phyloP scores from a whole-genome alignment of 2,888 invertebrate species.

The Dimorphilus gyrociliatus region DNA sequence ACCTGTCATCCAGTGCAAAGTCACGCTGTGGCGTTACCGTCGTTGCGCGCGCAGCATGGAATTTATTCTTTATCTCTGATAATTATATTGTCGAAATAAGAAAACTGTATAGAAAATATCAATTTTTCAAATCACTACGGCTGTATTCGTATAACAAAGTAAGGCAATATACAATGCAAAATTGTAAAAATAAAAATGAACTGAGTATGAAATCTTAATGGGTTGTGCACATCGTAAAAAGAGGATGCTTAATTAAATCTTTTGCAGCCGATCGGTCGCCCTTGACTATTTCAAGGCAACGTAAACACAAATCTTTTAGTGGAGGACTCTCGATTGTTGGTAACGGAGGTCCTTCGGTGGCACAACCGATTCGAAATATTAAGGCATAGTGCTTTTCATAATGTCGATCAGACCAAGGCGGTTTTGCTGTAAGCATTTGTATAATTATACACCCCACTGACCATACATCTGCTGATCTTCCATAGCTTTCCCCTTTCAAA shows the following conservation, averaged over 20 bases:
- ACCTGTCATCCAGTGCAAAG: too few species aligned
- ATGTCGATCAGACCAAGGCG: constrained; percentile 33
- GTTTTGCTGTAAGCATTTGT: constrained; percentile 40
- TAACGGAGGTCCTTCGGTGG: constrained; percentile 35
- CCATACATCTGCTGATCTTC: constrained; percentile 42
- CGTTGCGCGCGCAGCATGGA: too few species aligned
- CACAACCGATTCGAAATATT: constrained; percentile 37
- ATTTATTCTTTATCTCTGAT: too few species aligned
- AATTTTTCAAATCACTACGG: too few species aligned
- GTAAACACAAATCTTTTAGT: constrained; percentile 31
- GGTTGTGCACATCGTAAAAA: constrained; percentile 22
- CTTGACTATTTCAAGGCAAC: constrained; percentile 36
- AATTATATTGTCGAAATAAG: too few species aligned
- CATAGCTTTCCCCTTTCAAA: constrained; percentile 39
- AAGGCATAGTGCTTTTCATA: constrained; percentile 1
- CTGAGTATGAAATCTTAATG: too few species aligned
- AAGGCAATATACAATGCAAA: too few species aligned
- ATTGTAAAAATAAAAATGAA: too few species aligned
- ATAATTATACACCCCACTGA: constrained; percentile 40
- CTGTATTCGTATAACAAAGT: too few species aligned
- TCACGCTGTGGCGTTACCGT: too few species aligned
- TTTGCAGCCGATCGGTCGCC: constrained; percentile 35
- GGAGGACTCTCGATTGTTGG: constrained; percentile 34
- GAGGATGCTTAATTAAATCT: constrained; percentile 32
- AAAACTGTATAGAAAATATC: too few species aligned